A percentile compares a stretch with the other conserved stretches of the same genome.
Conservation (phyloP, 1,140 invertebrate species). For the Drosophila ohnishii region DNA sequence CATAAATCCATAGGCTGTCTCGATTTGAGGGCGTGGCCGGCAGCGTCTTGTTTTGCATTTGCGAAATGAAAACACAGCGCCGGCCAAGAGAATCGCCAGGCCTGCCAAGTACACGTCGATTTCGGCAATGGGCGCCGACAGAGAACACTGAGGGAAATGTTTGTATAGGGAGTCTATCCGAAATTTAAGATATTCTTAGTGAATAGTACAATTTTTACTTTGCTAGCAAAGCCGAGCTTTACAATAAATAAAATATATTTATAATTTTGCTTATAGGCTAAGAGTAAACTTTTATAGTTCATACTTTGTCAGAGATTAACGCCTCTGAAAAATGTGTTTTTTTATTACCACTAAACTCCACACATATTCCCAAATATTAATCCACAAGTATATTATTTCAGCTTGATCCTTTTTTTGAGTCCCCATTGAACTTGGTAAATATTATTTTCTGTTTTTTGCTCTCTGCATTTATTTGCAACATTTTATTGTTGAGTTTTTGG, state of each 20-base stretch:
- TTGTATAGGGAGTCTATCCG: too few relatives aligned
- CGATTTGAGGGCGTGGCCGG: constrained; percentile 57
- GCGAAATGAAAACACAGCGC: constrained; percentile 71
- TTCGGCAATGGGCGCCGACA: constrained; percentile 51
- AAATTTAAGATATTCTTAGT: not conserved
- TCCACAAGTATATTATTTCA: not conserved
- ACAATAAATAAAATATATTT: too few relatives aligned
- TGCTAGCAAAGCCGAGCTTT: too few relatives aligned
- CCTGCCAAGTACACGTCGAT: constrained; percentile 65
- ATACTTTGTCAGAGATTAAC: not conserved
- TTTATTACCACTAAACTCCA: not conserved
- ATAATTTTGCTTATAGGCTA: too few relatives aligned
- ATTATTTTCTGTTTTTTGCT: constrained; percentile 6
- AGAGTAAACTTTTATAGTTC: too few relatives aligned
- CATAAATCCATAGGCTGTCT: constrained; percentile 66
- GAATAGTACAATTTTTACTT: not conserved
- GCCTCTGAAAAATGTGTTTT: not conserved
- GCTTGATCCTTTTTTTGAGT: not conserved
- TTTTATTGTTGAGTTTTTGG: constrained; percentile 80
- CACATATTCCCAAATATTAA: not conserved
- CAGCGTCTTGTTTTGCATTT: constrained; percentile 76
- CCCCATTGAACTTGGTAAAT: constrained; percentile 1
- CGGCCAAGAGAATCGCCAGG: constrained; percentile 46
- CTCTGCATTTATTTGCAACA: constrained; percentile 71
- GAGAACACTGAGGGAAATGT: constrained; percentile 1